Evolutionary conservation across 35 echinoderm and acorn worm genomes (phyloP).

Genomic region (Eucidaris tribuloides): DNA sequence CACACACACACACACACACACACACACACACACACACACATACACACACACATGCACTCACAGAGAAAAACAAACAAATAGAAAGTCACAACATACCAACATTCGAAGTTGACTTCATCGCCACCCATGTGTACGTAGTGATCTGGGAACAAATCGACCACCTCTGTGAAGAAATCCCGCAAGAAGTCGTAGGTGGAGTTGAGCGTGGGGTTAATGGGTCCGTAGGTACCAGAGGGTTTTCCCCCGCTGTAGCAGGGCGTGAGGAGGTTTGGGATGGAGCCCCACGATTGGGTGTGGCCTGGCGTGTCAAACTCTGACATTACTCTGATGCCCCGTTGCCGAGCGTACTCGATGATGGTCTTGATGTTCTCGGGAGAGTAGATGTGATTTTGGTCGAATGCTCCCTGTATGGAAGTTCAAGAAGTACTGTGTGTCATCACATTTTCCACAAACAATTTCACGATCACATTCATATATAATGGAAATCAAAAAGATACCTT

Average conservation of each 20-base stretch:
- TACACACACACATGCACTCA: too few relatives aligned
- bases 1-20: too few relatives aligned
- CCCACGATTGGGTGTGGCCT: constrained; percentile 94
- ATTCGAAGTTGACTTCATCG: constrained; percentile 96
- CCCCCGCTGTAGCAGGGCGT: constrained; percentile 84
- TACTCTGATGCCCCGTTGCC: constrained; percentile 86
- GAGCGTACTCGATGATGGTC: constrained; percentile 75
- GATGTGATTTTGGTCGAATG: constrained; percentile 61
- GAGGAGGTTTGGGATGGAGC: constrained; percentile 69
- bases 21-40: too few relatives aligned
- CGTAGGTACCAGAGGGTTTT: constrained; percentile 57
- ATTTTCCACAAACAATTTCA: too few relatives aligned
- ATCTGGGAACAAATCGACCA: constrained; percentile 75
- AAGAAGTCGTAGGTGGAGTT: constrained; percentile 89
- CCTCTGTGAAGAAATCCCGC: constrained; percentile 64
- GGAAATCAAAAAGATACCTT: too few relatives aligned
- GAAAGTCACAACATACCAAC: constrained; percentile 73
- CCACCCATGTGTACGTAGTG: constrained; percentile 87
- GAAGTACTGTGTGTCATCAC: too few relatives aligned
- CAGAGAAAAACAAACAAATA: too few relatives aligned
- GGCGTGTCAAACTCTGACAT: constrained; percentile 97
- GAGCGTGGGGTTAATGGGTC: constrained; percentile 86
- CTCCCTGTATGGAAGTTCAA: too few relatives aligned
- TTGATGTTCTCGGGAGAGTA: constrained; percentile 76
- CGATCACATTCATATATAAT: too few relatives aligned